Percentiles rank a stretch among this genome's conserved stretches.
Conservation (phyloP, 2,888 invertebrate genomes). For the Agonopterix arenella region DNA sequence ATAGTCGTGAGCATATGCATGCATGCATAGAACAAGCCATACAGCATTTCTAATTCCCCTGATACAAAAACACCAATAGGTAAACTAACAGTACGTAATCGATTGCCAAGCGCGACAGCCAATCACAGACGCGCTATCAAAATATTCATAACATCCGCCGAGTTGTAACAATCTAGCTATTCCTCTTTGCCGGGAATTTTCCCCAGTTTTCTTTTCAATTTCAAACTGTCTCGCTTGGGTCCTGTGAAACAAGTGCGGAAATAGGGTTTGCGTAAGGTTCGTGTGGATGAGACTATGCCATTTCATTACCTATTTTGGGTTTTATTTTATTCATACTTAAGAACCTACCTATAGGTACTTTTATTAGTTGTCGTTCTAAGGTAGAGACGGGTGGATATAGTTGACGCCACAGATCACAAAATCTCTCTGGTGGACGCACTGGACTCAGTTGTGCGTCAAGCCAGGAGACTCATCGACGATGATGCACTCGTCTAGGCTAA, state of each 20-base stretch:
- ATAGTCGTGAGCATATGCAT: no score
- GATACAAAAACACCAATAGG: background rate
- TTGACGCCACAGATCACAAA: no score
- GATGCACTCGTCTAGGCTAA: no score
- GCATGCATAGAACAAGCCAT: no score
- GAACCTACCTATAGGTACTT: no score
- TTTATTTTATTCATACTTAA: no score
- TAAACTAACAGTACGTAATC: background rate
- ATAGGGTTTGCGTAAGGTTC: conserved; percentile 28
- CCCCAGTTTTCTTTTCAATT: conserved; percentile 17
- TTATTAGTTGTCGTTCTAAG: no score
- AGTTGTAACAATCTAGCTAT: conserved; percentile 7
- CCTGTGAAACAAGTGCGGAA: conserved; percentile 49
- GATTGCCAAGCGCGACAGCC: background rate
- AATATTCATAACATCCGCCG: conserved; percentile 13
- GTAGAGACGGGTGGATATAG: no score
- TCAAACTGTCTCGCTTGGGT: conserved; percentile 44
- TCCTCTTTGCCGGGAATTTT: conserved; percentile 7
- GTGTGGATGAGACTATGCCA: conserved; percentile 26
- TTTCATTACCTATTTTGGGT: background rate
- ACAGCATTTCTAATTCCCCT: background rate
- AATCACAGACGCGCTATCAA: conserved; percentile 10
- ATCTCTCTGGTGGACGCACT: no score
- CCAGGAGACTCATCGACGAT: no score
- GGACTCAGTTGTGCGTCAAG: no score